Evolutionary conservation across 1,140 invertebrate genomes (phyloP), one percentile per base, ranked within the genome.

Genomic region (Pygmarrhopalites habei): DNA sequence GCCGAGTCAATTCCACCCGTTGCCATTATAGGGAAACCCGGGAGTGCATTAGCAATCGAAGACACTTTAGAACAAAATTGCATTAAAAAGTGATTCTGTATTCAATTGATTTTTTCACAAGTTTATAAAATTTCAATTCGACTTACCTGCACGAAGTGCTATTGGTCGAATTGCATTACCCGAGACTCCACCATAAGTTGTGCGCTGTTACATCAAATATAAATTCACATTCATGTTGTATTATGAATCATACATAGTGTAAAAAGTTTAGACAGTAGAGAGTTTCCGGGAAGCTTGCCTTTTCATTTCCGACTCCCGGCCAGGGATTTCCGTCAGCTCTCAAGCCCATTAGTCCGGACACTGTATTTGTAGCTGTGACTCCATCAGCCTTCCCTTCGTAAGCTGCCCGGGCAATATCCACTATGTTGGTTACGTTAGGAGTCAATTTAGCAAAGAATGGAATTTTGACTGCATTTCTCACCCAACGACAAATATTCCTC

Each of bases 361-460:
- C 89, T 0, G 96, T 99, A 76, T 99, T 99, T 41, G 96, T 98
- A 0, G 93, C 93, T 0, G 95, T 94, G 0, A 98, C 94, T 19
- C 96, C 96, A 75, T 87, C 83, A 15, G 95, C 95, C 39, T 86
- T 84, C 56, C 93, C 92, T 82, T 95, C 85, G 71, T 89, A 79
- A 3, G 95, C 95, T 1, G 95, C 96, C 71, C 74, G 79, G 0
- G 96, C 95, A 69, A 99, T 94, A 5, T 77, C 77, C 0, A 88
- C 84, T 47, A 98, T 92, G 68, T 96, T 86, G 0, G 95, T 98
- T 0, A 98, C 94, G 75, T 98, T 99, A 1, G 96, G 96, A 0
- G 96, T 99, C 49, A 99, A 74, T 79, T 99, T 99, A 2, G 95
- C 84, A 78, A 99, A 98, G 77, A 98, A 89, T n/a, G 96, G 96